Percentiles rank a stretch among this genome's conserved stretches.
These are phyloP conservation scores for Nixonia krombeini DNA, from an alignment of 1,140 invertebrate genomes.

Conservation along the genomic window DNA sequence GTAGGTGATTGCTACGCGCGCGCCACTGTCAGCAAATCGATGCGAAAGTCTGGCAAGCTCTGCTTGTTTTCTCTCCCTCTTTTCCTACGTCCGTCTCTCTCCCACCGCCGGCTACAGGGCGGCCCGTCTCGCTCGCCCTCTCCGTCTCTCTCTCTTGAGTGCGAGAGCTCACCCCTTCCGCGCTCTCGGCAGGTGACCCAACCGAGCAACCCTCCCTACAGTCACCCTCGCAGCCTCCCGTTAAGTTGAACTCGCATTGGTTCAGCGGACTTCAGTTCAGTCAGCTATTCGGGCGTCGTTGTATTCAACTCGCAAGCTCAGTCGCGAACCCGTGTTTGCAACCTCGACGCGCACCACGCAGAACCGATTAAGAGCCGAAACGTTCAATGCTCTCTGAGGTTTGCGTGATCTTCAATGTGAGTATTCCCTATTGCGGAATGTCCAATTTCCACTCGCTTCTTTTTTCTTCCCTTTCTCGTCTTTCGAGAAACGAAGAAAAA, in stretches of 20 bases:
- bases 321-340: slow-evolving; percentile 19
- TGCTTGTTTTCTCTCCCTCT: slow-evolving; percentile 27
- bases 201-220: slow-evolving; percentile 31
- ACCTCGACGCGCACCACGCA: slow-evolving; percentile 40
- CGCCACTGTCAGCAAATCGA: slow-evolving; percentile 52
- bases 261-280: slow-evolving; percentile 68
- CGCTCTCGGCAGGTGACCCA: slow-evolving; percentile 27
- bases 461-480: too few species aligned
- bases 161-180: slow-evolving; percentile 4
- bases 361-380: slow-evolving; percentile 19
- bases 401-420: slow-evolving; percentile 24
- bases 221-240: slow-evolving; percentile 46
- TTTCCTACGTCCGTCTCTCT: slow-evolving; percentile 28
- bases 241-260: slow-evolving; percentile 59
- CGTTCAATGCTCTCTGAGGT: slow-evolving; percentile 21
- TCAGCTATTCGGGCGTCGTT: slow-evolving; percentile 61
- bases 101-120: slow-evolving; percentile 11
- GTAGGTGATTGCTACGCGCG: slow-evolving; percentile 50
- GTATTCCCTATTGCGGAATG: slow-evolving; percentile 3
- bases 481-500: too few species aligned
- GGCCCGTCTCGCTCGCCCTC: too few species aligned
- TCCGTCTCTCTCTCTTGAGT: slow-evolving; percentile 19
- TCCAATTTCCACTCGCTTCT: too few species aligned
- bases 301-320: slow-evolving; percentile 57
- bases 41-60: slow-evolving; percentile 44